Evolutionary conservation across 2,113 vertebrate genomes (phyloP).

Genomic region (Chlorodrepanis virens): DNA sequence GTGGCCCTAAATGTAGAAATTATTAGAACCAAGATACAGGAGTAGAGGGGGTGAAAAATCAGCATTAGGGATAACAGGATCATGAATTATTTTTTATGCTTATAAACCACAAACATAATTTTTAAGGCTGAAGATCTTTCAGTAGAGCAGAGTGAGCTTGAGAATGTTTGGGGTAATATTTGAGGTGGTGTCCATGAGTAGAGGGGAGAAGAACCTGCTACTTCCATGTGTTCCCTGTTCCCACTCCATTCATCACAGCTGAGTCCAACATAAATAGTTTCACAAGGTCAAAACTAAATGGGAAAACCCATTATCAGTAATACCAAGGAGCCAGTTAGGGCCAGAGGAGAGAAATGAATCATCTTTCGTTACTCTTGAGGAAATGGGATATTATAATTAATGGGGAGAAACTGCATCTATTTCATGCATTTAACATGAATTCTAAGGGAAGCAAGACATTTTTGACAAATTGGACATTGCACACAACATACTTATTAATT

Average conservation of each 20-base stretch:
- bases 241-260: not conserved
- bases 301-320: slow-evolving; percentile 25
- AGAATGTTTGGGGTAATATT: not conserved
- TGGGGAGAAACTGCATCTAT: slow-evolving; percentile 21
- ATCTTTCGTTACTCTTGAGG: slow-evolving; percentile 38
- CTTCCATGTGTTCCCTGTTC: not conserved
- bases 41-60: not conserved
- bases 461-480: slow-evolving; percentile 57
- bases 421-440: slow-evolving; percentile 66
- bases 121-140: not conserved
- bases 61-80: not conserved
- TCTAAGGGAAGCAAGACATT: slow-evolving; percentile 1
- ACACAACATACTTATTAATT: slow-evolving; percentile 58
- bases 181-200: not conserved
- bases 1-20: not conserved
- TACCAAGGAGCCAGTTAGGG: not conserved
- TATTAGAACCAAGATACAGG: not conserved
- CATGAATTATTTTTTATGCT: not conserved
- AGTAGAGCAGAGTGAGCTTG: not conserved
- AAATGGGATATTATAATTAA: slow-evolving; percentile 63
- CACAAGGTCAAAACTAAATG: slow-evolving; percentile 53
- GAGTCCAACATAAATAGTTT: slow-evolving; percentile 35
- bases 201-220: not conserved
- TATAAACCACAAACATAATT: not conserved
- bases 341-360: slow-evolving; percentile 47